Conservation (phyloP, 1,140 invertebrate species). For the Eurytemora carolleeae region DNA sequence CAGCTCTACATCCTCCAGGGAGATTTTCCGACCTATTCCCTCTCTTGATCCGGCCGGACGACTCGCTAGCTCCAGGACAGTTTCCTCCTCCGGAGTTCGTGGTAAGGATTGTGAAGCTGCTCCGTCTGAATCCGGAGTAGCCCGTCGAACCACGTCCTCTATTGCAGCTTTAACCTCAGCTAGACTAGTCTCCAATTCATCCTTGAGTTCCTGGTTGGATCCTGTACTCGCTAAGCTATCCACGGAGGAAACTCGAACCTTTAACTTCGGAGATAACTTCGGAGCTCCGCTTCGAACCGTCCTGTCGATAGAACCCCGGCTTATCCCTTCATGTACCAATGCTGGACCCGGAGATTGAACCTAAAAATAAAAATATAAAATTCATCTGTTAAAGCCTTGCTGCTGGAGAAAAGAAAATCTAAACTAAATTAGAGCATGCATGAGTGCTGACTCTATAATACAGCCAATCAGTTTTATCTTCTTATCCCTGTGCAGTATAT, state of each 20-base stretch:
- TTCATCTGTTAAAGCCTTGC: too few species aligned
- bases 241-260: not conserved
- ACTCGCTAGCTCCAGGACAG: not conserved
- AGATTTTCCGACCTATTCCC: not conserved
- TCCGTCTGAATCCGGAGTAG: not conserved
- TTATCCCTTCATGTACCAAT: not conserved
- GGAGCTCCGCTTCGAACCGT: not conserved
- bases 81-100: not conserved
- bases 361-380: too few species aligned
- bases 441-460: too few species aligned
- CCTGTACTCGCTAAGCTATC: slow-evolving; percentile 9
- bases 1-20: not conserved
- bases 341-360: not conserved
- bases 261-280: not conserved
- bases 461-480: too few species aligned
- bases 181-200: not conserved
- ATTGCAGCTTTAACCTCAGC: slow-evolving; percentile 7
- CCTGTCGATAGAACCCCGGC: not conserved
- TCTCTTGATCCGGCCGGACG: not conserved
- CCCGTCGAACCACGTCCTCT: slow-evolving; percentile 1
- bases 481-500: too few species aligned
- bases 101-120: not conserved
- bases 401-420: too few species aligned
- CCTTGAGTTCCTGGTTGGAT: slow-evolving; percentile 11
- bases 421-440: too few species aligned